A percentile compares a stretch with the other conserved stretches of the same genome.
phyloP scores from a whole-genome alignment of 2,113 vertebrate genomes.

The Syngnathus typhle region DNA sequence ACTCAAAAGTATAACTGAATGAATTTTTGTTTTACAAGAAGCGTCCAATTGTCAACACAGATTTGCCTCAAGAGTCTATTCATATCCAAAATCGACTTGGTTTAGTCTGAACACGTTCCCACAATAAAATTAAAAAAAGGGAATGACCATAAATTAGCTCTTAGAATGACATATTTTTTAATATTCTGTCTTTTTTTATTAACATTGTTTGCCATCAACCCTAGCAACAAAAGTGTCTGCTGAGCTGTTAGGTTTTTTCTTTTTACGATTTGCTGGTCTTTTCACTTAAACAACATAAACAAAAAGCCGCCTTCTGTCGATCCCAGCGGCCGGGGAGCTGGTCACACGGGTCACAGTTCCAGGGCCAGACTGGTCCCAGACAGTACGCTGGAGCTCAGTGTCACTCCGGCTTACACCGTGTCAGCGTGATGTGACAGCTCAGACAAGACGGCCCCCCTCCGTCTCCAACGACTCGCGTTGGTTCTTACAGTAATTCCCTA shows the following conservation, averaged over 20 bases:
- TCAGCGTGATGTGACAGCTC: slow-evolving; percentile 65
- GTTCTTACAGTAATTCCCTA: slow-evolving; percentile 47
- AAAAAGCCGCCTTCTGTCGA: slow-evolving; percentile 33
- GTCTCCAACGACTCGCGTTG: slow-evolving; percentile 12
- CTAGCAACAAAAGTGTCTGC: slow-evolving; percentile 44
- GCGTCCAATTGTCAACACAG: background rate
- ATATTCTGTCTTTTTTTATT: slow-evolving; percentile 22
- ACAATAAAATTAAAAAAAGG: background rate
- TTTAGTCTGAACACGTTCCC: background rate
- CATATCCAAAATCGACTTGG: background rate
- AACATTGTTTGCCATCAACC: slow-evolving; percentile 2
- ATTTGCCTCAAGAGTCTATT: slow-evolving; percentile 1
- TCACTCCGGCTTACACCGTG: slow-evolving; percentile 65
- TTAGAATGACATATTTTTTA: background rate
- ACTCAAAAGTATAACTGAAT: background rate
- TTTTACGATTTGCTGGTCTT: slow-evolving; percentile 31
- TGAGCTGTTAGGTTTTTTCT: slow-evolving; percentile 38
- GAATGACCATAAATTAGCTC: background rate
- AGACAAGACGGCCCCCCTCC: slow-evolving; percentile 34
- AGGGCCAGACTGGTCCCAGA: slow-evolving; percentile 53
- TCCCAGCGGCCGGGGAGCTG: slow-evolving; percentile 39
- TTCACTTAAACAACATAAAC: slow-evolving; percentile 48
- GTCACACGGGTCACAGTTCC: slow-evolving; percentile 47
- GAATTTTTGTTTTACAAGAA: background rate
- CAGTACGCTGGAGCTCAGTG: slow-evolving; percentile 55